Percentiles rank a stretch among this genome's conserved stretches.
phyloP scores from a whole-genome alignment of 2,797 vertebrate species.

The Gastrophryne carolinensis region DNA sequence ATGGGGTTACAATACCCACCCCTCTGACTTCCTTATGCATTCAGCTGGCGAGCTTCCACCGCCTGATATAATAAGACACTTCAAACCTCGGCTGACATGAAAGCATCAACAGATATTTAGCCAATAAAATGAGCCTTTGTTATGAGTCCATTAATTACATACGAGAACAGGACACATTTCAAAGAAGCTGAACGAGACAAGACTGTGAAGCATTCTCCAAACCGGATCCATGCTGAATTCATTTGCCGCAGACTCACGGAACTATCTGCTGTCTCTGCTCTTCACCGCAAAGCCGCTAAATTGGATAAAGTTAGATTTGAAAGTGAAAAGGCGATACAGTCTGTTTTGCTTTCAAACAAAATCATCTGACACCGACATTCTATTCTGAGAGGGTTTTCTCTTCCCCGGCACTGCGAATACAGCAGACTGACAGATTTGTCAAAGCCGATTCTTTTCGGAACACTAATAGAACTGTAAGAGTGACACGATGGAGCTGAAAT shows the following conservation, averaged over 20 bases:
- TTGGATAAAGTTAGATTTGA: conserved; percentile 44
- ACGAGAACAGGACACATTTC: conserved; percentile 19
- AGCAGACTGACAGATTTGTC: conserved; percentile 49
- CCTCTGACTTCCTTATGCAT: background rate
- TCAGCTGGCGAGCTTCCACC: background rate
- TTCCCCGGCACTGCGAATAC: conserved; percentile 30
- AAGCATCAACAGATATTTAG: conserved; percentile 17
- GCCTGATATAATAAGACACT: background rate
- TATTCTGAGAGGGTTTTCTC: conserved; percentile 14
- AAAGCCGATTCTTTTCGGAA: conserved; percentile 30
- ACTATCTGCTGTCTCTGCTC: conserved; percentile 20
- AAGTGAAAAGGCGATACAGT: conserved; percentile 36
- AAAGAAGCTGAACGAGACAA: conserved; percentile 1
- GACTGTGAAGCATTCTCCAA: background rate
- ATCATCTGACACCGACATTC: conserved; percentile 41
- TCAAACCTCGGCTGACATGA: background rate
- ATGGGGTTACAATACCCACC: background rate
- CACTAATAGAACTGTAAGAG: conserved; percentile 40
- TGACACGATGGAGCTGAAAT: conserved; percentile 26
- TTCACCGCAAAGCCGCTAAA: conserved; percentile 41
- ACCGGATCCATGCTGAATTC: conserved; percentile 17
- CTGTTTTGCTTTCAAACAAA: conserved; percentile 46
- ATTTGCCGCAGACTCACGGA: conserved; percentile 21
- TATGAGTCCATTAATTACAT: conserved; percentile 5
- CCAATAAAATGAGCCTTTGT: background rate